phyloP scores from a whole-genome alignment of 2,888 invertebrate species.

The Drosophila diplacantha region DNA sequence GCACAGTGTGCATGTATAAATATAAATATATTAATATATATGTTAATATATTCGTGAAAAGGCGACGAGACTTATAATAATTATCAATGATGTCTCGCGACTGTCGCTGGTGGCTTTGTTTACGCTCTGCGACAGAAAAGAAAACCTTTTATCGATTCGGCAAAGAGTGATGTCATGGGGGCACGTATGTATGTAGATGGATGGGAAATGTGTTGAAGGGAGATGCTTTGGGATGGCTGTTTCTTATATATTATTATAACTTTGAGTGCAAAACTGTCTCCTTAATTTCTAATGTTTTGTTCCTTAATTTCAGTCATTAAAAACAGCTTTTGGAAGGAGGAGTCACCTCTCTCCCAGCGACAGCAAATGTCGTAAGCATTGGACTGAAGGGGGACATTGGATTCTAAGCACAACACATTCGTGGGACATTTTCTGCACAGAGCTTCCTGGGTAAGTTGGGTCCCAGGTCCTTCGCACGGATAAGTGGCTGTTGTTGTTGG shows the following conservation, averaged over 20 bases:
- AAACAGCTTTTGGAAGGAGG: background rate
- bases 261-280: background rate
- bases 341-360: background rate
- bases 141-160: constrained; percentile 37
- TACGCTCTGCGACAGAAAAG: constrained; percentile 17
- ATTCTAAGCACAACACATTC: constrained; percentile 18
- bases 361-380: constrained; percentile 17
- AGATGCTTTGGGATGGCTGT: background rate
- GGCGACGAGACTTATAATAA: constrained; percentile 4
- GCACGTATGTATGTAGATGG: background rate
- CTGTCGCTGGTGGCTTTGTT: constrained; percentile 17
- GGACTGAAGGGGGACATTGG: constrained; percentile 24
- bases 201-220: constrained; percentile 1
- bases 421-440: background rate
- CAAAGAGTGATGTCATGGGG: constrained; percentile 25
- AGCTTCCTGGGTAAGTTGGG: constrained; percentile 2
- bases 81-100: constrained; percentile 18
- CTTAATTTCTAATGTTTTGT: background rate
- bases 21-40: background rate
- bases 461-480: background rate
- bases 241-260: background rate
- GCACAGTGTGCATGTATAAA: background rate
- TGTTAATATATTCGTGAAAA: background rate
- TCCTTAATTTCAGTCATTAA: background rate
- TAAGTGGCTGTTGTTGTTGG: constrained; percentile 8